Base-by-base conservation (phyloP, 2,113 vertebrate species). In the Neotoma lepida region DNA sequence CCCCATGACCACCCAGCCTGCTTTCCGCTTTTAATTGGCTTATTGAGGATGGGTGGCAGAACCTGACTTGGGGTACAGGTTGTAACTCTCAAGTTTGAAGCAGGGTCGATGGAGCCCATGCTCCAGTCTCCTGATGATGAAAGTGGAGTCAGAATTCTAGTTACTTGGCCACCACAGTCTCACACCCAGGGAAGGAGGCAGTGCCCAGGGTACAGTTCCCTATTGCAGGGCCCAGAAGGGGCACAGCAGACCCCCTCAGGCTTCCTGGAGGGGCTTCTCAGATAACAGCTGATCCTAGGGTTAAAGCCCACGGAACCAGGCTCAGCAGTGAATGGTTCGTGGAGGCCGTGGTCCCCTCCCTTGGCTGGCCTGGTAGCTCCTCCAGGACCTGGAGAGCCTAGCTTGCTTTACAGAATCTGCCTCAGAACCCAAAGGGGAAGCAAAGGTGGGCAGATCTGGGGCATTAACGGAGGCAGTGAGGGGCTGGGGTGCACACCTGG, bases 241-340 rank as follows among this genome's bases (percentile, higher is more conserved):
- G 54, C n/a, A 0, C 39, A 20, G 51, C 39, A 28, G 63, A 24
- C 35, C 86, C 86, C 58, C 86, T 76, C 20, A 10, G 46, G 49
- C 64, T 64, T 94, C 80, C 6, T 58, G 77, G 92, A 95, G 92
- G 92, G 87, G 73, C 89, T 85, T 93, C 74, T 91, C 96, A 95
- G 96, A 90, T 88, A 88, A 91, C 88, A 92, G 93, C 91, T 96
- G 95, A 96, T 94, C 89, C 94, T 80, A 0, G 20, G 80, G 94
- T 95, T 97, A 96, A 97, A 94, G 89, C 77, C 1, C 88, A 88
- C 26, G 39, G 96, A 95, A 94, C 96, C 91, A 5, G 96, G 96
- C 90, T 97, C 92, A 97, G 93, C 4, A 2, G 81, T 96, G 95
- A 96, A 95, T 96, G 94, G 89, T 13, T 35, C 17, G 9, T 58